Base-by-base conservation (phyloP, 2,888 invertebrate species). In the Tipula vernalis region DNA sequence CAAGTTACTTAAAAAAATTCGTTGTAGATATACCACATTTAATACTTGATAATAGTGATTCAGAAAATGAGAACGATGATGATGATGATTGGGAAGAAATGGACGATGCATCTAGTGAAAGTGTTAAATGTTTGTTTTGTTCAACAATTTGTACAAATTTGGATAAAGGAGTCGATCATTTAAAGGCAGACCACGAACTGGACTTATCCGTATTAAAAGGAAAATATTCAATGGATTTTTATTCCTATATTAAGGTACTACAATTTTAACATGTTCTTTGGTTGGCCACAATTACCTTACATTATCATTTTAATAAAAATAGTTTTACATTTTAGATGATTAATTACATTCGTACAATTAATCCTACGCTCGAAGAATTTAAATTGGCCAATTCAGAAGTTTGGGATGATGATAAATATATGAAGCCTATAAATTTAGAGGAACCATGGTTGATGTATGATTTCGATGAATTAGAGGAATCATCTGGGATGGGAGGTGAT, bases 351-450 rank as follows among this genome's bases (percentile, higher is more conserved):
- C 94, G 96, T 89, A 92, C 91, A 13, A 93, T 94, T 86, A 94
- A 94, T 88, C 92, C 94, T 0, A 88, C 87, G 0, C 91, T 95
- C 0, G 93, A 94, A 87, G 92, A 93, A 83, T 91, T 95, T 83
- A 92, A 93, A 88, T 91, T 91, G 5, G 90, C 93, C 15, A 91
- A 92, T 85, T 90, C 91, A 87, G 92, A 93, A 1, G 90, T 94
- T 5, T 98, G 97, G 97, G 93, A 94, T 12, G 94, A 94, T 89
- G 96, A 97, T 87, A 94, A 94, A 88, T 97, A 96, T 90, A 92
- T 98, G 87, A 95, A 94, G 90, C 96, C 98, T 0, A 93, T 94
- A 4, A 94, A 94, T 88, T 91, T 10, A 6, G 94, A 95, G 90
- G 98, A 98, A 90, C 94, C 95, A 10, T 96, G 97, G 96, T 91